Percentiles rank a stretch among this genome's conserved stretches.
Evolutionary conservation across 2,797 vertebrate genomes (phyloP).

Genomic region (Nyctibius grandis): DNA sequence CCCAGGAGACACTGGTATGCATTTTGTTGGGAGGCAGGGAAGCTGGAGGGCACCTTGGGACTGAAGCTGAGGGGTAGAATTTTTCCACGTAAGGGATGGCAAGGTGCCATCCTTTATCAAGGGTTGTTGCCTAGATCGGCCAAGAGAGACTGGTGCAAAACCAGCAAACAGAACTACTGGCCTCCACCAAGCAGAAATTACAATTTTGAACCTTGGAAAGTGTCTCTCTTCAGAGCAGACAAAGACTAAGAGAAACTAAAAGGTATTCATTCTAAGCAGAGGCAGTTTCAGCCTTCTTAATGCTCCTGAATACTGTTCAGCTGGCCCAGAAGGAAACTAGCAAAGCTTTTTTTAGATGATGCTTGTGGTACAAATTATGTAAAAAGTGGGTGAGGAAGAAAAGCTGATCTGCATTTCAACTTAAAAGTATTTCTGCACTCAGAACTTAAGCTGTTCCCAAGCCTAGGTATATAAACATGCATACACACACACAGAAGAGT

Average conservation of each 20-base stretch:
- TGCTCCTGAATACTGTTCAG: neutral
- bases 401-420: slow-evolving; percentile 36
- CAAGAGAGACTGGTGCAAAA: neutral
- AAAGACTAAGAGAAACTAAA: neutral
- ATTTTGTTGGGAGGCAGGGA: neutral
- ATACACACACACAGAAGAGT: neutral
- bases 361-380: slow-evolving; percentile 38
- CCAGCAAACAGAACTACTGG: neutral
- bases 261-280: neutral
- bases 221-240: neutral
- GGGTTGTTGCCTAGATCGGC: neutral
- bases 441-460: neutral
- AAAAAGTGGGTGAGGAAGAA: slow-evolving; percentile 27
- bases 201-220: neutral
- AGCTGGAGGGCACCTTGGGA: neutral
- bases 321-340: slow-evolving; percentile 21
- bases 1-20: neutral
- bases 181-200: neutral
- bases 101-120: neutral
- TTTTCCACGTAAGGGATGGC: neutral
- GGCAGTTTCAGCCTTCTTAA: neutral
- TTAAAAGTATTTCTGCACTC: neutral
- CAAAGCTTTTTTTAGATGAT: slow-evolving; percentile 21
- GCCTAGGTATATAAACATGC: neutral
- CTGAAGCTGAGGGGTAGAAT: neutral